Evolutionary conservation across 2,113 vertebrate genomes (phyloP).

Genomic region (Clupea harengus): DNA sequence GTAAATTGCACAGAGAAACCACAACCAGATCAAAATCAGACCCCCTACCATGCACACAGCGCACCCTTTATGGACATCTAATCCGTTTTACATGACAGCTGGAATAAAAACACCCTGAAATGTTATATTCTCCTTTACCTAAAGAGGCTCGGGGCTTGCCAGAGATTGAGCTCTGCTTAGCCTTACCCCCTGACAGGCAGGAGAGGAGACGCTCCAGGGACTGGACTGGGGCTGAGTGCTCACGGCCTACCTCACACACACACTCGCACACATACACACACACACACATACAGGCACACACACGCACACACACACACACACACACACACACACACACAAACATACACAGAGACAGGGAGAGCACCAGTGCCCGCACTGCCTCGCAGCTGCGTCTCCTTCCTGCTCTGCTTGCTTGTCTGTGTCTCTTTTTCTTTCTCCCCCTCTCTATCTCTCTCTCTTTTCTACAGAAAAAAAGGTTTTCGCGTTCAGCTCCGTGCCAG

Average conservation of each 20-base stretch:
- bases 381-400: neutral
- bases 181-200: constrained; percentile 70
- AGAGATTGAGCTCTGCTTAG: constrained; percentile 60
- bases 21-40: constrained; percentile 71
- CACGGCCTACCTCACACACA: neutral
- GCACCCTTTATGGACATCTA: constrained; percentile 65
- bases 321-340: no score
- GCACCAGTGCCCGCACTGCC: neutral
- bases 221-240: neutral
- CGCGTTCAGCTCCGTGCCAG: neutral
- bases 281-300: neutral
- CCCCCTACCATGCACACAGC: constrained; percentile 69
- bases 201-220: neutral
- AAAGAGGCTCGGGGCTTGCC: constrained; percentile 68
- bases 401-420: neutral
- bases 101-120: constrained; percentile 73
- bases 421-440: constrained; percentile 36
- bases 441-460: constrained; percentile 56
- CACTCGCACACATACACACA: neutral
- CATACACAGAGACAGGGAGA: neutral
- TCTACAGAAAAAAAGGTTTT: neutral
- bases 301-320: no score
- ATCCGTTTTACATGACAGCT: constrained; percentile 74
- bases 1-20: constrained; percentile 60
- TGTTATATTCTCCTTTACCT: constrained; percentile 71